These are phyloP conservation scores for Cyclopterus lumpus DNA, from an alignment of 2,797 vertebrate genomes.

Conservation along the genomic window DNA sequence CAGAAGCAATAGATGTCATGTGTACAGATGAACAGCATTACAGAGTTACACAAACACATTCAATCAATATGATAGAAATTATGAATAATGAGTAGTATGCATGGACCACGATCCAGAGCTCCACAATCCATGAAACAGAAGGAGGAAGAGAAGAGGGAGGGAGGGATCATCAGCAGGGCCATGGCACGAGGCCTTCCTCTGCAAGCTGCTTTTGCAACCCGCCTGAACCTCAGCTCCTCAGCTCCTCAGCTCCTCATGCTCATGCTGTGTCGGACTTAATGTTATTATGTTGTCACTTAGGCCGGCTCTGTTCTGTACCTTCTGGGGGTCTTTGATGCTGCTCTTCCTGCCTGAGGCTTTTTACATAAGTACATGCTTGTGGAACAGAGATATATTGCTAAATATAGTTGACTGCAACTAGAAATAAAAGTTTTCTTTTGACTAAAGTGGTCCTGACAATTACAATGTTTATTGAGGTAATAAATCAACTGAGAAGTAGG, in stretches of 20 bases:
- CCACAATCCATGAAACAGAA: too few species aligned
- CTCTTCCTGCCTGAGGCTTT: background rate
- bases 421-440: background rate
- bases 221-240: background rate
- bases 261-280: background rate
- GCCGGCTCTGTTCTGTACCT: background rate
- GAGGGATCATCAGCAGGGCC: too few species aligned
- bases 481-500: background rate
- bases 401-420: background rate
- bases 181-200: background rate
- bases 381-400: background rate
- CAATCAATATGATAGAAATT: too few species aligned
- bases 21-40: too few species aligned
- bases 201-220: too few species aligned
- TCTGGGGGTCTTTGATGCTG: background rate
- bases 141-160: too few species aligned
- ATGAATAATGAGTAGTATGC: too few species aligned
- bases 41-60: too few species aligned
- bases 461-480: background rate
- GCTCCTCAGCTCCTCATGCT: background rate
- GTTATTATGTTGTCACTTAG: background rate
- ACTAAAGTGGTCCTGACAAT: background rate
- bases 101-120: too few species aligned
- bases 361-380: background rate
- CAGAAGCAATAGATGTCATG: too few species aligned